Evolutionary conservation across 2,797 vertebrate genomes (phyloP), one percentile per base, ranked within the genome.

Genomic region (Hyperoplus lanceolatus): DNA sequence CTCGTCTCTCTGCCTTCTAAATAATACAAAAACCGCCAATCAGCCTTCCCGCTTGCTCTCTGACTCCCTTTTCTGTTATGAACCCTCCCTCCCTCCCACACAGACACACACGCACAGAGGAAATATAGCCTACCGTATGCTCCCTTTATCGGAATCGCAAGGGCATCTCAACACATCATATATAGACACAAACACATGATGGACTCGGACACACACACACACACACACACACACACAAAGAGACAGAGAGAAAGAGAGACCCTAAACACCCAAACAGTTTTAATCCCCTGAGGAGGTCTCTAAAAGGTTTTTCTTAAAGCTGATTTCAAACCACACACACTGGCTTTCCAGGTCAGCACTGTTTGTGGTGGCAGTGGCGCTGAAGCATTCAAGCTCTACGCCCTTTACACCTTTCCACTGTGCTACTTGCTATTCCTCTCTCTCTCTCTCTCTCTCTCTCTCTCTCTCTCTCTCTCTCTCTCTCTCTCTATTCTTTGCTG

Each of bases 301-400:
- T 91, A 89, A 92, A 89, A 89, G 89, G 89, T 81, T 84, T 29
- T 90, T 91, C 81, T 86, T 81, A 87, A 88, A 90, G 88, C 89
- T 91, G 82, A 88, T 90, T 91, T 89, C 86, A 84, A 29, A 73
- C 63, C 82, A 82, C 72, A 83, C 81, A 81, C 50, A 87, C 29
- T 3, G 74, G 73, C 81, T 91, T 90, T 91, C 79, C 88, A 90
- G 93, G 92, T 93, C 91, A 92, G 77, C 89, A 81, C 78, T 92
- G 90, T 91, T 93, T 91, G 89, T 80, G 89, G 84, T 83, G 82
- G 76, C 72, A 55, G 51, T 77, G 83, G 80, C 72, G 84, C 84
- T 70, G 84, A 85, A 88, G 92, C 90, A 62, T 92, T 93, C 90
- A 92, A 69, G 90, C 92, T 88, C 81, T n/a, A 79, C 81, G 73